phyloP scores from a whole-genome alignment of 2,797 vertebrate genomes.

The Sebastes glaucus region DNA sequence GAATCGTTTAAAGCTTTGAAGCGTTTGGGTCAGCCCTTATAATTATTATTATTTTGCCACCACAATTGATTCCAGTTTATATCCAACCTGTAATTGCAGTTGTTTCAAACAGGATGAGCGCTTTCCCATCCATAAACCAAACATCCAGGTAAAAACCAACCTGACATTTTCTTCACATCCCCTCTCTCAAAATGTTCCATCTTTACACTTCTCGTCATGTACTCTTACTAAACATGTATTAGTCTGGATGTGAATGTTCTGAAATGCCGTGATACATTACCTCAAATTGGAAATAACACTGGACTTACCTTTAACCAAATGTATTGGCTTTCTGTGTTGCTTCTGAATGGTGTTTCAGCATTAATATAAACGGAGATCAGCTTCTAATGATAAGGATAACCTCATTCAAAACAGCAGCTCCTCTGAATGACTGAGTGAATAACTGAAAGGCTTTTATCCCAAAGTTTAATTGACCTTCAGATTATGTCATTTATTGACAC shows the following conservation, averaged over 20 bases:
- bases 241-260: not conserved
- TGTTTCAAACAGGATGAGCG: not conserved
- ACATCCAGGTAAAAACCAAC: not conserved
- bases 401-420: not conserved
- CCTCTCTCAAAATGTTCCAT: not conserved
- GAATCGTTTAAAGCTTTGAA: too few species aligned
- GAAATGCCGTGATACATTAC: not conserved
- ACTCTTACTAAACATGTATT: not conserved
- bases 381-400: not conserved
- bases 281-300: not conserved
- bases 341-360: not conserved
- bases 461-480: slow-evolving; percentile 11
- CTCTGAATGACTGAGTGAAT: not conserved
- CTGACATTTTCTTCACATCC: not conserved
- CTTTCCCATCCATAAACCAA: not conserved
- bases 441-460: slow-evolving; percentile 13
- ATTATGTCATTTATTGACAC: slow-evolving; percentile 55
- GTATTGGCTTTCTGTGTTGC: not conserved
- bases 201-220: not conserved
- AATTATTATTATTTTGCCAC: too few species aligned
- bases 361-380: not conserved
- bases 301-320: not conserved
- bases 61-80: too few species aligned
- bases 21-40: too few species aligned
- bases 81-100: too few species aligned